Evolutionary conservation across 2,888 invertebrate species (phyloP).

Genomic region (Atethmia centrago): DNA sequence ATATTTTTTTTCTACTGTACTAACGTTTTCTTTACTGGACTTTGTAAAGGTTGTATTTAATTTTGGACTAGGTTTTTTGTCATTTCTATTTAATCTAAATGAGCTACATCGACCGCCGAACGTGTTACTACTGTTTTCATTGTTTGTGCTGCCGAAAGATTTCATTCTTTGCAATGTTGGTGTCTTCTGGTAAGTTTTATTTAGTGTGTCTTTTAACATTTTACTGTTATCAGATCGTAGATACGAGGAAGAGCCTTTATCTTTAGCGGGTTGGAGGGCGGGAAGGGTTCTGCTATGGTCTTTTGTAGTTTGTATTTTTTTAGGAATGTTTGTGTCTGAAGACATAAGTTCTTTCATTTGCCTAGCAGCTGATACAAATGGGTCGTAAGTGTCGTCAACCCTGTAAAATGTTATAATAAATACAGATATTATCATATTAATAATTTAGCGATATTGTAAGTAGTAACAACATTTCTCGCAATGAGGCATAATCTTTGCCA

Average conservation of each 20-base stretch:
- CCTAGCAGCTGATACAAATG: conserved; percentile 94
- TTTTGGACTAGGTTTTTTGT: conserved; percentile 86
- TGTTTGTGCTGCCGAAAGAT: conserved; percentile 86
- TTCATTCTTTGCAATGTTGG: conserved; percentile 88
- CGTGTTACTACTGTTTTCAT: conserved; percentile 79
- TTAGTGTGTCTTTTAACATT: conserved; percentile 88
- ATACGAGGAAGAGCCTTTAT: conserved; percentile 79
- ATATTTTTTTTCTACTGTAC: conserved; percentile 80
- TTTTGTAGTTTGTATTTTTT: conserved; percentile 85
- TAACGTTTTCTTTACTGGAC: conserved; percentile 88
- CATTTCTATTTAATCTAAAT: conserved; percentile 85
- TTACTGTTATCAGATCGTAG: conserved; percentile 83
- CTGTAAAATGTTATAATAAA: conserved; percentile 77
- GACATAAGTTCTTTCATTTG: conserved; percentile 95
- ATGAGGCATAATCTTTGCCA: background rate
- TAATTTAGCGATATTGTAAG: background rate
- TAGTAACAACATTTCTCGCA: conserved; percentile 1
- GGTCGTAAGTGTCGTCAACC: conserved; percentile 92
- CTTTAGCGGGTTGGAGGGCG: conserved; percentile 82
- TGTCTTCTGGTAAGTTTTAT: conserved; percentile 89
- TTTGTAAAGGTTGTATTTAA: conserved; percentile 87
- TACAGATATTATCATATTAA: conserved; percentile 29
- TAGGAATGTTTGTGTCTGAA: conserved; percentile 90
- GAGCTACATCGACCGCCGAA: conserved; percentile 87
- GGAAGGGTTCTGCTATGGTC: conserved; percentile 86